Percentiles rank a stretch among this genome's conserved stretches.
These are phyloP conservation scores for Anniella stebbinsi DNA, from an alignment of 2,797 vertebrate genomes.

Conservation along the genomic window DNA sequence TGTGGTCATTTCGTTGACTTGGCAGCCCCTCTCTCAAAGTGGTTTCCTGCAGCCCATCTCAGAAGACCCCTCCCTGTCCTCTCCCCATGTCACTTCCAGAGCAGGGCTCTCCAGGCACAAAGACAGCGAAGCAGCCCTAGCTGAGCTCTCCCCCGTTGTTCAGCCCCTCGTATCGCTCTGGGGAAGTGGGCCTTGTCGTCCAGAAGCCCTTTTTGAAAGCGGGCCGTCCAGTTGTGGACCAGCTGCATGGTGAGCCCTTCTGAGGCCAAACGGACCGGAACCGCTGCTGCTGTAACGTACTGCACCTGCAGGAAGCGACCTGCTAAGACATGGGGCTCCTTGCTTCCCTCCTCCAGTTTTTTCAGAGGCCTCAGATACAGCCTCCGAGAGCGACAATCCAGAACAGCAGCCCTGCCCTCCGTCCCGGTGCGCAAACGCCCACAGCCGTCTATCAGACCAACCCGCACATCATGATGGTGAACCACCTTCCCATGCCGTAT, in stretches of 20 bases:
- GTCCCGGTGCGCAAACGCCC: constrained; percentile 91
- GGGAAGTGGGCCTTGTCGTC: neutral
- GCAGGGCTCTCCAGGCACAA: neutral
- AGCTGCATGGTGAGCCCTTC: neutral
- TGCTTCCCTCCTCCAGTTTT: constrained; percentile 84
- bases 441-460: constrained; percentile 93
- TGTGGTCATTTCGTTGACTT: neutral
- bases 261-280: neutral
- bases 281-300: too few relatives aligned
- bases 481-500: constrained; percentile 95
- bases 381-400: constrained; percentile 90
- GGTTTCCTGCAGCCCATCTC: neutral
- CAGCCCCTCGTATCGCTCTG: neutral
- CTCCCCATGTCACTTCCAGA: too few relatives aligned
- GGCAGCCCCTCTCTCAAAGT: neutral
- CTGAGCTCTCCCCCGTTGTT: too few relatives aligned
- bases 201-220: neutral
- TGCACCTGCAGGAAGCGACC: neutral
- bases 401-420: constrained; percentile 91
- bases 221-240: too few relatives aligned
- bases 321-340: neutral
- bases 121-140: neutral
- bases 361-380: constrained; percentile 97
- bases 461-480: constrained; percentile 98
- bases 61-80: neutral